Evolutionary conservation across 2,888 invertebrate species (phyloP).

Genomic region (Lithosia quadra): DNA sequence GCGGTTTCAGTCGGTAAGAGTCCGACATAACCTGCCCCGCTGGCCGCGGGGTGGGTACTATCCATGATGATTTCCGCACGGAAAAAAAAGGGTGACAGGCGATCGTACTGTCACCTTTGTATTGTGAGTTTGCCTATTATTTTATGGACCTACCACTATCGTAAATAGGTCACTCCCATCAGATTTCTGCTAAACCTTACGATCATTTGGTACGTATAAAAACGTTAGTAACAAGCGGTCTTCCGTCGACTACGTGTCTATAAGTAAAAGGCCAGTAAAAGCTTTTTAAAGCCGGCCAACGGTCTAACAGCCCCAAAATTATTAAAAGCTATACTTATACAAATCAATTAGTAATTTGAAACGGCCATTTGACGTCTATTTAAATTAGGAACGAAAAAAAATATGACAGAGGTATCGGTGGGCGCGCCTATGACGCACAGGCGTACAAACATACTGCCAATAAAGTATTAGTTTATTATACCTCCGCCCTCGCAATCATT

Average conservation of each 20-base stretch:
- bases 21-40: no score
- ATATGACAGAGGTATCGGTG: slow-evolving; percentile 46
- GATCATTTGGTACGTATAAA: not conserved
- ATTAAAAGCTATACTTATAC: slow-evolving; percentile 19
- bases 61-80: no score
- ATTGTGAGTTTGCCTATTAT: no score
- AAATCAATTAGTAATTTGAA: slow-evolving; percentile 58
- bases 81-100: no score
- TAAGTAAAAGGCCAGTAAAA: slow-evolving; percentile 5
- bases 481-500: slow-evolving; percentile 78
- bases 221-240: not conserved
- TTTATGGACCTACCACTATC: no score
- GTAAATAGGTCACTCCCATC: not conserved
- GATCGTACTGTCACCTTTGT: no score
- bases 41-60: no score
- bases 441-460: slow-evolving; percentile 73
- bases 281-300: slow-evolving; percentile 10
- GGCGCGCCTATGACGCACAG: slow-evolving; percentile 82
- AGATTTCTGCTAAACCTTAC: not conserved
- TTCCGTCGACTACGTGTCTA: not conserved
- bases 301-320: slow-evolving; percentile 19
- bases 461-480: slow-evolving; percentile 83
- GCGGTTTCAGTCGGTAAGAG: no score
- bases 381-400: slow-evolving; percentile 58
- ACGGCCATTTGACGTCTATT: slow-evolving; percentile 49